These are phyloP conservation scores for Diprion similis DNA, from an alignment of 1,140 invertebrate genomes.

Conservation along the genomic window DNA sequence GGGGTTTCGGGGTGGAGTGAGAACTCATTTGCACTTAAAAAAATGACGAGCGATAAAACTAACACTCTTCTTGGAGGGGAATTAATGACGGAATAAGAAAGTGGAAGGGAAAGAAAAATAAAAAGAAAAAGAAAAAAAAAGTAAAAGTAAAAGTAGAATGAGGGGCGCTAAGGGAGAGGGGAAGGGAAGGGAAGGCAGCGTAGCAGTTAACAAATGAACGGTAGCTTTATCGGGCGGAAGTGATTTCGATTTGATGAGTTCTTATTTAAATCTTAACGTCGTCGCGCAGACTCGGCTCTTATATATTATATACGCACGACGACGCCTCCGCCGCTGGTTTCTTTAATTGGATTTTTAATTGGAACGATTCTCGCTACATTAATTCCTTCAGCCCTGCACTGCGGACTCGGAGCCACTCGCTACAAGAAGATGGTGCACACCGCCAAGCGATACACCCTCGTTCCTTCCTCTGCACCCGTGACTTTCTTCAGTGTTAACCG, in stretches of 20 bases:
- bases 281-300: neutral
- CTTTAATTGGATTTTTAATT: slow-evolving; percentile 64
- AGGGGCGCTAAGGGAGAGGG: slow-evolving; percentile 9
- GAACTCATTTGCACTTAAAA: slow-evolving; percentile 62
- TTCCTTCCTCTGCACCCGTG: slow-evolving; percentile 16
- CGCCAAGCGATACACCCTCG: slow-evolving; percentile 1
- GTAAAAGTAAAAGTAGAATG: slow-evolving; percentile 27
- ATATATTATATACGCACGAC: slow-evolving; percentile 15
- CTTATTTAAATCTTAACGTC: slow-evolving; percentile 54
- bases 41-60: slow-evolving; percentile 61
- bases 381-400: slow-evolving; percentile 37
- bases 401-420: too few relatives aligned
- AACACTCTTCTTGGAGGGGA: slow-evolving; percentile 42
- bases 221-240: slow-evolving; percentile 58
- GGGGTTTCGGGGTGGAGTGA: slow-evolving; percentile 28
- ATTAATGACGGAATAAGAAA: slow-evolving; percentile 40
- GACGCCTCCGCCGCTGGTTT: slow-evolving; percentile 33
- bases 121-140: slow-evolving; percentile 21
- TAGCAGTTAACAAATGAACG: slow-evolving; percentile 58
- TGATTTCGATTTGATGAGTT: slow-evolving; percentile 57
- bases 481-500: too few relatives aligned
- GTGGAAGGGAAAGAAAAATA: slow-evolving; percentile 9
- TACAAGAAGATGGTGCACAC: too few relatives aligned
- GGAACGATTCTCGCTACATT: slow-evolving; percentile 57
- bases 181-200: slow-evolving; percentile 15